A percentile compares a stretch with the other conserved stretches of the same genome.
phyloP scores from a whole-genome alignment of 2,888 invertebrate species.

The Conus canariensis region DNA sequence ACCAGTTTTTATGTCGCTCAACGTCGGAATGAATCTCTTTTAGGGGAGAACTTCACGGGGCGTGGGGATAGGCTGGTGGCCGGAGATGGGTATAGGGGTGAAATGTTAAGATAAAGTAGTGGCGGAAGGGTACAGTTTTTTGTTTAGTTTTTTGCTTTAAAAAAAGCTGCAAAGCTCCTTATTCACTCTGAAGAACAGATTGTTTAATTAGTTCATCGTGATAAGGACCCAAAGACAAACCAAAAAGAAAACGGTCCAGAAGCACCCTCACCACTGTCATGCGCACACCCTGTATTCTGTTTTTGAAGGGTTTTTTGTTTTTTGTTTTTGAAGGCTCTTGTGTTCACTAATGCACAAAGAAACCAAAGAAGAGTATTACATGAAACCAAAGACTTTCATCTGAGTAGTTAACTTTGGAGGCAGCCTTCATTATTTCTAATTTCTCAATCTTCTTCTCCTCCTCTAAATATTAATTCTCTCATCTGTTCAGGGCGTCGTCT shows the following conservation, averaged over 20 bases:
- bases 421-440: background rate
- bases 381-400: no score
- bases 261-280: no score
- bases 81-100: background rate
- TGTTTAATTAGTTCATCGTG: background rate
- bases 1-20: constrained; percentile 12
- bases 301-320: no score
- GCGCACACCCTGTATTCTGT: no score
- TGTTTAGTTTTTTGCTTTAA: background rate
- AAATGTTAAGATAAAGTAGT: background rate
- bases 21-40: background rate
- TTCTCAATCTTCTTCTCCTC: background rate
- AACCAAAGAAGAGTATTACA: background rate
- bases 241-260: background rate
- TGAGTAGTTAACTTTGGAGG: no score
- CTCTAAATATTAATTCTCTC: no score
- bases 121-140: background rate
- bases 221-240: background rate
- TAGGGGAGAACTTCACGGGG: background rate
- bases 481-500: no score
- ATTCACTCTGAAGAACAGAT: background rate
- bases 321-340: no score
- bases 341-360: background rate
- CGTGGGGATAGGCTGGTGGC: background rate
- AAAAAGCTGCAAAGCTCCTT: no score